Conservation (phyloP, 2,888 invertebrate genomes). For the Ormyrus rosae region DNA sequence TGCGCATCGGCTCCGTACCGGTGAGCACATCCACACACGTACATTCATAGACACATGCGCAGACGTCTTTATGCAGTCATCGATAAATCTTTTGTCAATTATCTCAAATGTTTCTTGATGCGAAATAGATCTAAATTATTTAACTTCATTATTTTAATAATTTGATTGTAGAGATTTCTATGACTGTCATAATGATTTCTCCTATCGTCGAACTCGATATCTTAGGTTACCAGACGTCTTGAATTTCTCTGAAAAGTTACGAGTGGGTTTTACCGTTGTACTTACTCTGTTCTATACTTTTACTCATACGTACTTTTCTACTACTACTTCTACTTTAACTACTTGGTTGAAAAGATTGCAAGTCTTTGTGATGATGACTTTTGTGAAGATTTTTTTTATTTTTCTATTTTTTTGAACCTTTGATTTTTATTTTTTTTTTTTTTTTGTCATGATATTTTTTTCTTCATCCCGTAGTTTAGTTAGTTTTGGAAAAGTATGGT, state of each 20-base stretch:
- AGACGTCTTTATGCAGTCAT: background rate
- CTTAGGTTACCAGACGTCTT: constrained; percentile 5
- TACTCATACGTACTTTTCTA: constrained; percentile 14
- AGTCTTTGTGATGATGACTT: constrained; percentile 13
- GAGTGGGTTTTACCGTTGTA: constrained; percentile 4
- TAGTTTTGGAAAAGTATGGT: constrained; percentile 19
- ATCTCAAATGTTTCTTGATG: too few relatives aligned
- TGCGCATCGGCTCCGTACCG: constrained; percentile 72
- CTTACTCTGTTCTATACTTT: constrained; percentile 10
- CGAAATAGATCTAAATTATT: too few relatives aligned
- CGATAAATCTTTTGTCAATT: background rate
- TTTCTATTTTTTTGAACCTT: constrained; percentile 21
- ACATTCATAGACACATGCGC: background rate
- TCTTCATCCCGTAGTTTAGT: constrained; percentile 8
- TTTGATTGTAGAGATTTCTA: background rate
- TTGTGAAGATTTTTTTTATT: constrained; percentile 15
- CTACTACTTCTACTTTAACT: background rate
- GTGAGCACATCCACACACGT: constrained; percentile 64
- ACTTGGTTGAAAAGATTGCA: constrained; percentile 30
- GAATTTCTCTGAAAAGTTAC: constrained; percentile 51
- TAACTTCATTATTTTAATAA: background rate
- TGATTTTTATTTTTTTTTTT: constrained; percentile 23
- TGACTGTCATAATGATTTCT: constrained; percentile 3
- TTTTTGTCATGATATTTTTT: background rate
- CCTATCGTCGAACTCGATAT: background rate